Percentiles rank a stretch among this genome's conserved stretches.
Conservation (phyloP, 1,140 invertebrate genomes). For the Drosophila sp. region DNA sequence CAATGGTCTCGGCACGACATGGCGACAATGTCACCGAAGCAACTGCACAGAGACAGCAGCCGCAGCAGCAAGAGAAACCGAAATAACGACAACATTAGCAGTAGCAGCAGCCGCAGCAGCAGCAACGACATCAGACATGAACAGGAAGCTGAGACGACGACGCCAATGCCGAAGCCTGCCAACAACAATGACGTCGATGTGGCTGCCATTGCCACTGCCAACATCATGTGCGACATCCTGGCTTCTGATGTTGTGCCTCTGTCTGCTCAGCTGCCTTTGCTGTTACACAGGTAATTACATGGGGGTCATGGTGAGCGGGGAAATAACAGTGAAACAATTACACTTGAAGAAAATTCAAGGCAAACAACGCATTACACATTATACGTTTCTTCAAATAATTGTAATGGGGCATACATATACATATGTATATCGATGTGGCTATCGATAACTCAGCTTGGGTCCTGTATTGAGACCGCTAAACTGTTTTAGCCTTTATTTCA, state of each 20-base stretch:
- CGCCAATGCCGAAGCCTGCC: constrained; percentile 40
- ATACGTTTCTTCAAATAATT: too few species aligned
- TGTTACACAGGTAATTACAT: constrained; percentile 69
- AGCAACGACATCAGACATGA: constrained; percentile 32
- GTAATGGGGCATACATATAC: too few species aligned
- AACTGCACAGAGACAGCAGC: constrained; percentile 27
- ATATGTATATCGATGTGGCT: too few species aligned
- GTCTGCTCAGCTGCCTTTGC: constrained; percentile 67
- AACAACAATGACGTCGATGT: constrained; percentile 47
- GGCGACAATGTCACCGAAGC: constrained; percentile 41
- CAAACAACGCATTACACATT: too few species aligned
- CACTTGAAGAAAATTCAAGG: constrained; percentile 17
- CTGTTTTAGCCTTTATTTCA: too few species aligned
- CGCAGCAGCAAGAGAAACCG: constrained; percentile 12
- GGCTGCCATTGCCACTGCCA: constrained; percentile 30
- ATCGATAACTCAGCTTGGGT: too few species aligned
- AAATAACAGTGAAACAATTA: background rate
- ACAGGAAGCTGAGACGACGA: background rate
- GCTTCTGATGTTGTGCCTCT: constrained; percentile 56
- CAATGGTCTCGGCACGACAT: constrained; percentile 54
- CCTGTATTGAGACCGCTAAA: too few species aligned
- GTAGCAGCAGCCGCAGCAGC: constrained; percentile 26
- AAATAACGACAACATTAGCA: constrained; percentile 13
- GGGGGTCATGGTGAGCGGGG: background rate
- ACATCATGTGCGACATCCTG: constrained; percentile 51